These are phyloP conservation scores for Anhinga anhinga DNA, from an alignment of 2,113 vertebrate genomes.

Conservation along the genomic window DNA sequence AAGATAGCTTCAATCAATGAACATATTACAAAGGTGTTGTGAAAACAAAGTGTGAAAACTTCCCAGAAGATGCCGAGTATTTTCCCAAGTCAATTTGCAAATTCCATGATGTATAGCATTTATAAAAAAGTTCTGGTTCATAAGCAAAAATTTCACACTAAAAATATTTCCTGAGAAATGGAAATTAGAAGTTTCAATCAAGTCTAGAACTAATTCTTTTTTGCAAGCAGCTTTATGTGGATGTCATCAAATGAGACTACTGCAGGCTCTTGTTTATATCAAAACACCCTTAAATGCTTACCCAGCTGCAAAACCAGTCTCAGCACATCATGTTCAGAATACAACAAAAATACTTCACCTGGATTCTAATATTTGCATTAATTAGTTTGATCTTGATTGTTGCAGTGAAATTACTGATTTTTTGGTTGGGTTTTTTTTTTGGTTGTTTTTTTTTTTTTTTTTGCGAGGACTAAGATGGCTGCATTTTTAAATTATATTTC, in stretches of 20 bases:
- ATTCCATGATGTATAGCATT: background rate
- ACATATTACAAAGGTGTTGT: background rate
- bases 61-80: background rate
- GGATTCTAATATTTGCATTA: background rate
- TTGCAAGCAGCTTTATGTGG: slow-evolving; percentile 29
- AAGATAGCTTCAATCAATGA: background rate
- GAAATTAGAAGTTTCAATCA: slow-evolving; percentile 42
- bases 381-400: background rate
- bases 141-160: background rate
- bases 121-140: slow-evolving; percentile 1
- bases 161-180: background rate
- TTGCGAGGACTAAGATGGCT: background rate
- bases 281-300: background rate
- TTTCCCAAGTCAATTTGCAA: background rate
- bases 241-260: slow-evolving; percentile 1
- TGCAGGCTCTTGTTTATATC: background rate
- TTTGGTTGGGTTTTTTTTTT: background rate
- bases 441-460: background rate
- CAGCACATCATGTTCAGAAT: background rate
- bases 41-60: slow-evolving; percentile 13
- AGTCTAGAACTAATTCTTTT: slow-evolving; percentile 32
- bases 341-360: background rate
- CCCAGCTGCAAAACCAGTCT: background rate
- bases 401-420: background rate
- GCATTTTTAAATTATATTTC: background rate